Base-by-base conservation (phyloP, 2,113 vertebrate species). In the Neopipo cinnamomea region DNA sequence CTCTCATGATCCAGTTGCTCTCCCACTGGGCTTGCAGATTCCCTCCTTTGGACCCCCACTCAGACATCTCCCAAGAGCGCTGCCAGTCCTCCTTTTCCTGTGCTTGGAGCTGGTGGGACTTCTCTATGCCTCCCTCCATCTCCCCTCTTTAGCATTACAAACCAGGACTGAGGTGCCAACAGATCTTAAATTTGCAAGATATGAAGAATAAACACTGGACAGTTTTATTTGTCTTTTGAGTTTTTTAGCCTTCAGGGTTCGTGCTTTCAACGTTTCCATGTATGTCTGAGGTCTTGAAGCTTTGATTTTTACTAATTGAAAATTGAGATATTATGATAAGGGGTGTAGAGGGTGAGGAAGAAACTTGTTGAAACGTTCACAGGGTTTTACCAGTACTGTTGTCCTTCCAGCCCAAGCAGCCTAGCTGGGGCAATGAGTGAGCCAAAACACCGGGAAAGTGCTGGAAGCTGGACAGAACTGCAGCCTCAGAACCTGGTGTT, bases 1-100 rank as follows among this genome's bases (percentile, higher is more conserved):
- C 6, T 71, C 12, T 58, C 0, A 0, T 50, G 25, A n/a, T 20
- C 18, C 0, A 1, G 13, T 31, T 80, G 31, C 52, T 62, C 31
- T 76, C n/a, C 18, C 42, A 8, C 28, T 31, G 23, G n/a, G 25
- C 42, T 55, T 68, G 22, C 46, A 79, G 41, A 25, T 61, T 61
- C 18, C 50, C 14, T 55, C 33, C 50, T 66, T 59, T 44, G 39
- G 9, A 4, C 79, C 4, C 52, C 24, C 35, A 62, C 12, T 4
- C 35, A 61, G 35, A 23, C 23, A 25, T 17, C 46, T 62, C 24
- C 50, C 58, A 73, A 25, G 18, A 82, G 42, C 19, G 65, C 8
- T 20, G 27, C 8, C 1, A 0, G 1, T 72, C 24, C 24, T 84
- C 37, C 39, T 33, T 87, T 55, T 59, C 7, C 31, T 27, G 18